Evolutionary conservation across 2,888 invertebrate species (phyloP).

Genomic region (Gymnocheta viridis): DNA sequence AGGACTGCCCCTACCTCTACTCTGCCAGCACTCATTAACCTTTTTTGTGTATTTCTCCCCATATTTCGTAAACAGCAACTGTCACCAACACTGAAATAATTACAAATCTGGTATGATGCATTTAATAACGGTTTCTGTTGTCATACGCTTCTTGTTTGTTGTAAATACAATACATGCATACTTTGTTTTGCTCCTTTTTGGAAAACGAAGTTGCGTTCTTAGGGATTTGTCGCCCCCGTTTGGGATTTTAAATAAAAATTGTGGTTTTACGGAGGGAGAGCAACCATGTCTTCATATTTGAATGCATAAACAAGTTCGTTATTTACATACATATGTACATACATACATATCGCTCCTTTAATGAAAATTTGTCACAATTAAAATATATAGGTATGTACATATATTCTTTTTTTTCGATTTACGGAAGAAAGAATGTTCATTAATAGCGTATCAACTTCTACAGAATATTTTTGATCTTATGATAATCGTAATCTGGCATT

Average conservation of each 20-base stretch:
- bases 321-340: conserved; percentile 1
- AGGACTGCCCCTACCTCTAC: conserved; percentile 18
- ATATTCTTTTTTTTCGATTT: too few species aligned
- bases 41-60: not conserved
- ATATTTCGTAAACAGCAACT: conserved; percentile 16
- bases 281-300: conserved; percentile 20
- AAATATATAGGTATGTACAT: not conserved
- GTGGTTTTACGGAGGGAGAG: not conserved
- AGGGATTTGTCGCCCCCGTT: conserved; percentile 14
- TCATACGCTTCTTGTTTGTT: conserved; percentile 8
- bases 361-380: too few species aligned
- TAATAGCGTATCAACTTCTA: too few species aligned
- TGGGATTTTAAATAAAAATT: conserved; percentile 12
- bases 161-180: not conserved
- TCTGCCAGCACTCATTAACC: not conserved
- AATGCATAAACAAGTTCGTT: conserved; percentile 54
- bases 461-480: too few species aligned
- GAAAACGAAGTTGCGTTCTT: conserved; percentile 7
- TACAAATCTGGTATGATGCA: conserved; percentile 51
- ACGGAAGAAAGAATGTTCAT: too few species aligned
- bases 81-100: conserved; percentile 44
- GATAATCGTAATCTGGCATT: too few species aligned
- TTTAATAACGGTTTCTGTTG: conserved; percentile 57
- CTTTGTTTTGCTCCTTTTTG: not conserved
- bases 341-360: too few species aligned